Percentiles rank a stretch among this genome's conserved stretches.
Conservation (phyloP, 2,888 invertebrate species). For the Pterostichus madidus region DNA sequence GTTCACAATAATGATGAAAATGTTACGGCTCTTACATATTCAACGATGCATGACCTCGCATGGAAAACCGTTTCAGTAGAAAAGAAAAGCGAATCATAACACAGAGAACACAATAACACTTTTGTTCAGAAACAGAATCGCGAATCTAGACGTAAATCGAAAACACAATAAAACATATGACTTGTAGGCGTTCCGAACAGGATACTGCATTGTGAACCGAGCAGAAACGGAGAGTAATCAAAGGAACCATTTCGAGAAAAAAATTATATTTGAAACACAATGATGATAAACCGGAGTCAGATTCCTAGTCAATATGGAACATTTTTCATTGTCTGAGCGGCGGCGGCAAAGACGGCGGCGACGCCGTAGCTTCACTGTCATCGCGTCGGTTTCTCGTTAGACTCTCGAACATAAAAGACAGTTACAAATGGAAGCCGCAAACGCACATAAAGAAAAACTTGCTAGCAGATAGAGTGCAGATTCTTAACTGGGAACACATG, state of each 20-base stretch:
- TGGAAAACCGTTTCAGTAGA: conserved; percentile 5
- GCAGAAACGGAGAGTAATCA: conserved; percentile 58
- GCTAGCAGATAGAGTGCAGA: conserved; percentile 46
- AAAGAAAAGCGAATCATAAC: conserved; percentile 41
- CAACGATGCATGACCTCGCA: conserved; percentile 27
- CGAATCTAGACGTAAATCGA: conserved; percentile 45
- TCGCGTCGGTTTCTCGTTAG: conserved; percentile 60
- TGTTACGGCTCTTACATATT: conserved; percentile 48
- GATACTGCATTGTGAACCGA: conserved; percentile 15
- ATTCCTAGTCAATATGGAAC: conserved; percentile 61
- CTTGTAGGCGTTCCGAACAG: conserved; percentile 37
- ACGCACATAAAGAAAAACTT: conserved; percentile 63
- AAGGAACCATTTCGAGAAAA: conserved; percentile 36
- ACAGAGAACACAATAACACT: conserved; percentile 40
- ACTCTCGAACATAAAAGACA: conserved; percentile 59
- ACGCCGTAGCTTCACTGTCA: neutral
- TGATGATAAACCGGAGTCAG: conserved; percentile 66
- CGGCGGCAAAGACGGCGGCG: neutral
- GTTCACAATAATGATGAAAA: conserved; percentile 24
- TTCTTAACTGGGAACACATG: conserved; percentile 45
- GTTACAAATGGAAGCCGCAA: conserved; percentile 61
- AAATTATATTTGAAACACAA: conserved; percentile 65
- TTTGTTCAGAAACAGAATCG: conserved; percentile 43
- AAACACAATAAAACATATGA: conserved; percentile 53
- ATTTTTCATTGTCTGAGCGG: conserved; percentile 61